Conservation (phyloP, 2,113 vertebrate species). For the Ammospiza caudacuta region DNA sequence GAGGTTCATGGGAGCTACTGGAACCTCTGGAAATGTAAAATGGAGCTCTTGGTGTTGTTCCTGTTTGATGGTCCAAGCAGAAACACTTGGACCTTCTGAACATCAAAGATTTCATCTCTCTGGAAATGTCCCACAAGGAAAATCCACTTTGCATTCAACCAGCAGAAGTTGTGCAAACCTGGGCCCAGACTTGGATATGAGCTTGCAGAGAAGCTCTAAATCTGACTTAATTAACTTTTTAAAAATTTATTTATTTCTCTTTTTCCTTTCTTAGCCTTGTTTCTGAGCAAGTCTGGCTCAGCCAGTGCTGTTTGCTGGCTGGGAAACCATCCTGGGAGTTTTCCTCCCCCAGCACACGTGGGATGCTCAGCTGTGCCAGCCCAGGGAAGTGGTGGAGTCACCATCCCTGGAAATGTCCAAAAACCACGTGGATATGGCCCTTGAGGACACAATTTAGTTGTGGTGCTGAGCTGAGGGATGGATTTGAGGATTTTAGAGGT, state of each 20-base stretch:
- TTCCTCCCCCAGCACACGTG: not conserved
- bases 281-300: not conserved
- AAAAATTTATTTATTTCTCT: not conserved
- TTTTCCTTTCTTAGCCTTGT: not conserved
- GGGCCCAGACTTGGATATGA: not conserved
- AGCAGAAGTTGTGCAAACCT: not conserved
- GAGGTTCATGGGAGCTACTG: not conserved
- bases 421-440: accelerated
- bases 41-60: not conserved
- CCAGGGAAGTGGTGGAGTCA: not conserved
- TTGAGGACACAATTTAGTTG: not conserved
- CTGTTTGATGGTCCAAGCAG: not conserved
- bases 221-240: not conserved
- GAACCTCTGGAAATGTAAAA: not conserved
- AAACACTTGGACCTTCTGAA: not conserved
- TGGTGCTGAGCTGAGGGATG: not conserved
- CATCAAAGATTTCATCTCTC: not conserved
- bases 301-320: not conserved
- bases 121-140: not conserved
- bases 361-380: not conserved
- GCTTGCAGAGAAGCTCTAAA: not conserved
- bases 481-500: not conserved
- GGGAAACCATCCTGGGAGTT: accelerated
- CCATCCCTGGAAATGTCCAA: not conserved
- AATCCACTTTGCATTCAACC: not conserved